phyloP scores from a whole-genome alignment of 2,797 vertebrate genomes.

The Gymnopithys bicolor region DNA sequence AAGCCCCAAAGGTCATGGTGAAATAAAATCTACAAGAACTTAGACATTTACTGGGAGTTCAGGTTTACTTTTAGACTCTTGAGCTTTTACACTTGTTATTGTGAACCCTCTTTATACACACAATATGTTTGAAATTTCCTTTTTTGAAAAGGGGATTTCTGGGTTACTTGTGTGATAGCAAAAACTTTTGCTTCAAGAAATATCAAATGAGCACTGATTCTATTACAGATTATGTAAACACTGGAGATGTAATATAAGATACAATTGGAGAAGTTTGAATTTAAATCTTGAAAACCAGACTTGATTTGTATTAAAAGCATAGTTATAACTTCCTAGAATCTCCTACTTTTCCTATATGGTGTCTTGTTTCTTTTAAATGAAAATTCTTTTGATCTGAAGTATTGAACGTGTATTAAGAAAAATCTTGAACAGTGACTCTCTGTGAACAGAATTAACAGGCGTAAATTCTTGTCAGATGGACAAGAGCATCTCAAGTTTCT shows the following conservation, averaged over 20 bases:
- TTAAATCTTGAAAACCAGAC: neutral
- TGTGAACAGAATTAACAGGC: neutral
- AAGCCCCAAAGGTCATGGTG: neutral
- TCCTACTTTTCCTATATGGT: neutral
- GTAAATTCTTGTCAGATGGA: neutral
- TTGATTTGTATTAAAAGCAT: neutral
- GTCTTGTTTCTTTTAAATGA: neutral
- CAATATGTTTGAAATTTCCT: neutral
- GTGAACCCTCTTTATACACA: neutral
- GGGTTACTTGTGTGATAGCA: neutral
- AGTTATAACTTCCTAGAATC: neutral
- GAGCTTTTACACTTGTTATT: neutral
- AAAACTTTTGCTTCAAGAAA: neutral
- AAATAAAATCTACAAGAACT: neutral
- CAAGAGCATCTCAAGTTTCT: neutral
- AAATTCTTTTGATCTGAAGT: neutral
- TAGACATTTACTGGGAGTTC: neutral
- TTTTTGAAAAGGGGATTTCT: neutral
- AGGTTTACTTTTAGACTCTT: neutral
- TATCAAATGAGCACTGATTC: neutral
- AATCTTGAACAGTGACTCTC: neutral
- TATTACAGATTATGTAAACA: neutral
- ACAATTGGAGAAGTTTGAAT: neutral
- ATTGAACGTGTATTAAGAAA: neutral
- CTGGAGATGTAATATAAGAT: neutral